phyloP scores from a whole-genome alignment of 1,140 invertebrate species.

The Ephestia elutella region DNA sequence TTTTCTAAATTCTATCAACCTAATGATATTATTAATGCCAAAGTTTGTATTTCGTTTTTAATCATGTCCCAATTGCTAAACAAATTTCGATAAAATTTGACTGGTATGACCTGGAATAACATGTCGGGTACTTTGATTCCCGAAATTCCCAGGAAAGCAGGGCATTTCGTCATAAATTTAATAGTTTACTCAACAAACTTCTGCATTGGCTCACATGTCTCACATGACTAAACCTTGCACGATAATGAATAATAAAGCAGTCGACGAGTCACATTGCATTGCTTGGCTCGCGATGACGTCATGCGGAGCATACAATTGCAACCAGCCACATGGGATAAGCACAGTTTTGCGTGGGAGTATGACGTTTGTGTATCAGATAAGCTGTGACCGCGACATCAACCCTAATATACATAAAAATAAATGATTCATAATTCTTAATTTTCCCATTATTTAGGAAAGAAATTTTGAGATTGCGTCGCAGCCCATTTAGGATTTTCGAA shows the following conservation, averaged over 20 bases:
- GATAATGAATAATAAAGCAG: constrained; percentile 16
- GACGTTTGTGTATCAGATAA: constrained; percentile 20
- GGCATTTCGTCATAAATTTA: not conserved
- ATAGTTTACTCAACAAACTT: not conserved
- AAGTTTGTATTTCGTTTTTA: too few relatives aligned
- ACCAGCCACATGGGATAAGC: constrained; percentile 21
- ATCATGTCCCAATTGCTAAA: too few relatives aligned
- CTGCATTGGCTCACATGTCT: not conserved
- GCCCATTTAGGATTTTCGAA: constrained; percentile 6
- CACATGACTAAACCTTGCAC: not conserved
- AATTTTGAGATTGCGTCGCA: too few relatives aligned
- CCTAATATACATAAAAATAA: too few relatives aligned
- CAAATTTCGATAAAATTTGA: too few relatives aligned
- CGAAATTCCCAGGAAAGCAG: too few relatives aligned
- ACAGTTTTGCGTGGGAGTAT: constrained; percentile 35
- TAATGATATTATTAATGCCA: too few relatives aligned
- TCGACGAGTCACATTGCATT: constrained; percentile 23
- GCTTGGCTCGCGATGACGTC: constrained; percentile 34
- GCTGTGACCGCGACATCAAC: not conserved
- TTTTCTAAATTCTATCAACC: too few relatives aligned
- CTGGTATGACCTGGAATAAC: too few relatives aligned
- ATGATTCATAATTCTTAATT: too few relatives aligned
- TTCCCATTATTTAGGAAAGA: not conserved
- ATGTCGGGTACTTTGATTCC: too few relatives aligned
- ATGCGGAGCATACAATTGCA: constrained; percentile 19